A percentile compares a stretch with the other conserved stretches of the same genome.
These are phyloP conservation scores for Atopsyche davidsoni DNA, from an alignment of 1,140 invertebrate species.

Conservation along the genomic window DNA sequence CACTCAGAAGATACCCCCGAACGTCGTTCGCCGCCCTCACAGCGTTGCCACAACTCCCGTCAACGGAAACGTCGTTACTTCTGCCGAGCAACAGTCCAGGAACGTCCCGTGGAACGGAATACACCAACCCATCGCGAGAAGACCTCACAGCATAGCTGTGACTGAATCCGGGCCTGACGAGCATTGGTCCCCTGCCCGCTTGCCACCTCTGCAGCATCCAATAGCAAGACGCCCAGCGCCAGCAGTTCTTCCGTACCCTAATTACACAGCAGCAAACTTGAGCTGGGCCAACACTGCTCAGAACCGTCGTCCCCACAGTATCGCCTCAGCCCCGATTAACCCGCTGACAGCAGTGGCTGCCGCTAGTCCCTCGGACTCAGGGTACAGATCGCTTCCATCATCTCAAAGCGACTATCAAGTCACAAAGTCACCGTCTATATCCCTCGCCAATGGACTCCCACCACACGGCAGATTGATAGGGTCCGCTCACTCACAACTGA, in stretches of 20 bases:
- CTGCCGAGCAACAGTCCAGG: slow-evolving; percentile 10
- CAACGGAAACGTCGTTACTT: slow-evolving; percentile 7
- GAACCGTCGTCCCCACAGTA: slow-evolving; percentile 45
- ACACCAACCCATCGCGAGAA: slow-evolving; percentile 40
- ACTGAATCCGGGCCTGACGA: slow-evolving; percentile 39
- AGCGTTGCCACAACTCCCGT: slow-evolving; percentile 41
- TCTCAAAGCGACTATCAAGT: slow-evolving; percentile 59
- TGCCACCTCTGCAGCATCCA: slow-evolving; percentile 38
- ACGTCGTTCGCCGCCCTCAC: slow-evolving; percentile 39
- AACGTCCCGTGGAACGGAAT: slow-evolving; percentile 43
- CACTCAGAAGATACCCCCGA: slow-evolving; percentile 15
- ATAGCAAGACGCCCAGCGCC: slow-evolving; percentile 36
- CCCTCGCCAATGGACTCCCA: slow-evolving; percentile 20
- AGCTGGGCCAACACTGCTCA: slow-evolving; percentile 42
- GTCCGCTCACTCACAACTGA: slow-evolving; percentile 31
- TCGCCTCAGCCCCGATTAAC: slow-evolving; percentile 32
- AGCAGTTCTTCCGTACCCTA: slow-evolving; percentile 36
- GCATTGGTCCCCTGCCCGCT: slow-evolving; percentile 35
- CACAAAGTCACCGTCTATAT: slow-evolving; percentile 36
- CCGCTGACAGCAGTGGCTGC: slow-evolving; percentile 12
- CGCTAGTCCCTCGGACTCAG: slow-evolving; percentile 48
- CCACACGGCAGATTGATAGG: slow-evolving; percentile 22
- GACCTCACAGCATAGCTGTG: slow-evolving; percentile 44
- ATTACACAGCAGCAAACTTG: slow-evolving; percentile 40
- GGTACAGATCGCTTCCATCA: slow-evolving; percentile 49